Percentiles rank a stretch among this genome's conserved stretches.
phyloP scores from a whole-genome alignment of 2,797 vertebrate genomes.

The Oreochromis mossambicus region DNA sequence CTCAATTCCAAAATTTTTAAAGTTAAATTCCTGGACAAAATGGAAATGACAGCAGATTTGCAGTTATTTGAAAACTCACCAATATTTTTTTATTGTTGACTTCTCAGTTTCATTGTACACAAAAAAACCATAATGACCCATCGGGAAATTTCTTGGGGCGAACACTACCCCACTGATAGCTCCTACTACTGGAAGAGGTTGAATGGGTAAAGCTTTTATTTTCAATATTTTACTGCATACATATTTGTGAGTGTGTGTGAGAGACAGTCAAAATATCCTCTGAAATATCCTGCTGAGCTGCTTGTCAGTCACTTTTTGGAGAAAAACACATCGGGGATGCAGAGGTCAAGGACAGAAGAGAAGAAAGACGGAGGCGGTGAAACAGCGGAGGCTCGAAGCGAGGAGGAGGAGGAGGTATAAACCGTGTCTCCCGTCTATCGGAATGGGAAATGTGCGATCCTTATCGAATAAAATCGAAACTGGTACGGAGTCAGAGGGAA shows the following conservation, averaged over 20 bases:
- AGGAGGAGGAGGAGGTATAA: too few relatives aligned
- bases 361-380: too few relatives aligned
- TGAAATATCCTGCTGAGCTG: neutral
- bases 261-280: neutral
- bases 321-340: too few relatives aligned
- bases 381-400: too few relatives aligned
- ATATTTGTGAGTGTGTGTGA: neutral
- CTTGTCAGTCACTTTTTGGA: neutral
- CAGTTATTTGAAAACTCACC: neutral
- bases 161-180: too few relatives aligned
- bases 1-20: neutral
- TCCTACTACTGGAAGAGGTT: neutral
- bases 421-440: too few relatives aligned
- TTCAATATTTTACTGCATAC: neutral
- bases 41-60: neutral
- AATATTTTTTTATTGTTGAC: neutral
- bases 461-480: too few relatives aligned
- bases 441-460: too few relatives aligned
- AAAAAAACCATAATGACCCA: too few relatives aligned
- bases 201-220: neutral
- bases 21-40: neutral
- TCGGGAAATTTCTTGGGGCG: too few relatives aligned
- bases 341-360: too few relatives aligned
- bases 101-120: neutral
- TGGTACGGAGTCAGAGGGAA: too few relatives aligned